A percentile compares a stretch with the other conserved stretches of the same genome.
Conservation (phyloP, 1,140 invertebrate species). For the Apis cerana region DNA sequence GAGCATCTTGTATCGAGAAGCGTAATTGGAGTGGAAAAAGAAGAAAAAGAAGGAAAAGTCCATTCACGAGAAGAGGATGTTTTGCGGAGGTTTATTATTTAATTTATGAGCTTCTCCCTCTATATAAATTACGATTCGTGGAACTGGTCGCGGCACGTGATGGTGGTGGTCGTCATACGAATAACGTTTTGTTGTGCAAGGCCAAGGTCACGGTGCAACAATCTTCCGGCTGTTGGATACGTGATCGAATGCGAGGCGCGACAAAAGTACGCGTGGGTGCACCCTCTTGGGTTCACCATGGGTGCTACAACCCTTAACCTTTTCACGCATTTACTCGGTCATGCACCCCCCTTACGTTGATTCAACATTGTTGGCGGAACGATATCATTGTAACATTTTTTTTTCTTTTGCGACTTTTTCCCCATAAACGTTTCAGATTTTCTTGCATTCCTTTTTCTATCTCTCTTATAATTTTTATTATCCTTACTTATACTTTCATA, state of each 20-base stretch:
- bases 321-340: slow-evolving; percentile 48
- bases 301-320: slow-evolving; percentile 58
- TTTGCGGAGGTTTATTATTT: neutral
- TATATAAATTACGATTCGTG: slow-evolving; percentile 44
- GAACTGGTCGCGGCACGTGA: slow-evolving; percentile 4
- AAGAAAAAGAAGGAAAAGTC: neutral
- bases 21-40: too few species aligned
- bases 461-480: neutral
- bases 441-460: neutral
- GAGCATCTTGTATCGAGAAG: too few species aligned
- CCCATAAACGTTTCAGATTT: too few species aligned
- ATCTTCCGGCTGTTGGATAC: slow-evolving; percentile 19
- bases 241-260: slow-evolving; percentile 20
- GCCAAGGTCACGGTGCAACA: slow-evolving; percentile 53
- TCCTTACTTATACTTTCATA: too few species aligned
- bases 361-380: neutral
- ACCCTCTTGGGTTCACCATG: slow-evolving; percentile 45
- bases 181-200: slow-evolving; percentile 11
- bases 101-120: slow-evolving; percentile 30
- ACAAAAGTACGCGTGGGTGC: slow-evolving; percentile 46
- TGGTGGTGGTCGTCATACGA: neutral
- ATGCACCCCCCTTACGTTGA: slow-evolving; percentile 18
- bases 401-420: too few species aligned
- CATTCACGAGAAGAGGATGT: slow-evolving; percentile 24
- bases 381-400: too few species aligned